Evolutionary conservation across 2,113 vertebrate species (phyloP), one percentile per base, ranked within the genome.

Genomic region (Entosphenus tridentatus): DNA sequence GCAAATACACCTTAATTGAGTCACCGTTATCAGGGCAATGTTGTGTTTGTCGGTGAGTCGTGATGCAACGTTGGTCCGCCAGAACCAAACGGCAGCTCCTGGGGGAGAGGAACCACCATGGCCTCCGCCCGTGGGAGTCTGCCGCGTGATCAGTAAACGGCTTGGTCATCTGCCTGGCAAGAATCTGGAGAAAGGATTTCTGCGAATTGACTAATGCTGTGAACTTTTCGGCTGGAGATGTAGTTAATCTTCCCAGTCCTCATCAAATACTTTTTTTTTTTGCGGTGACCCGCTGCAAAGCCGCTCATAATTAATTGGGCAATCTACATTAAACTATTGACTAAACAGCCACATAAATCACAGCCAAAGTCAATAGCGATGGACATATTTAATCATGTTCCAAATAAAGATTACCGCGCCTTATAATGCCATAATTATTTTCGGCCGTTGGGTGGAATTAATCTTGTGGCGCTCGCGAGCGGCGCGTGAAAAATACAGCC

Each of bases 261-360:
- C 83, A 77, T 82, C 80, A 81, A 82, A 86, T 84, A 83, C 84
- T 85, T 85, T 84, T 86, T 84, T 21, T 39, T 39, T 39, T 39
- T 39, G 39, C 39, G 39, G 39, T 39, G 39, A 39, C 39, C 82
- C 81, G 83, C 81, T 83, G 84, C 85, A 85, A 85, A 80, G 82
- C 83, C 84, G 88, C 87, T 84, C 88, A 89, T 91, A 92, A 95
- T 95, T 91, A 95, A 95, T 91, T 85, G 87, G 85, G 90, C 87
- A 80, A 91, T 91, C 92, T 91, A 88, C 86, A 88, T 91, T 82
- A 84, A 82, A 84, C 86, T 90, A 90, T 95, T 88, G 87, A 95
- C 88, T 89, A 89, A 93, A 93, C 87, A 92, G 87, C 93, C 85
- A 86, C 84, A 95, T 91, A 87, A 95, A 95, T 95, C 87, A 90